Percentiles rank a stretch among this genome's conserved stretches.
phyloP scores from a whole-genome alignment of 2,888 invertebrate genomes.

The Leptopterna dolabrata region DNA sequence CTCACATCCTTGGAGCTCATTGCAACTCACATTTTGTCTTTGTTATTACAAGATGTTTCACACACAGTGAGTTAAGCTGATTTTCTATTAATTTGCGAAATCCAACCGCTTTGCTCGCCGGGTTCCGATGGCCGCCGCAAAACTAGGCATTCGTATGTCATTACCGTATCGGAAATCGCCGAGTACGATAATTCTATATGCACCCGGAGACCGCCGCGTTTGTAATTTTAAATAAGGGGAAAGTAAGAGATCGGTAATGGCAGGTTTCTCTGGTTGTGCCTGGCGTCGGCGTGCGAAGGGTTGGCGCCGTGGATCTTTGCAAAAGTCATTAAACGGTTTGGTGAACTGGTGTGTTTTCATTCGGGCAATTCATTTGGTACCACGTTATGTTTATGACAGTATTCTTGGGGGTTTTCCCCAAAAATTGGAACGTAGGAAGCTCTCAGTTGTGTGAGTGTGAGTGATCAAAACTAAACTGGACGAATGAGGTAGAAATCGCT shows the following conservation, averaged over 20 bases:
- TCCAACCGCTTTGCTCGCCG: neutral
- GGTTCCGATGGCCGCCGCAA: neutral
- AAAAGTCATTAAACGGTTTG: neutral
- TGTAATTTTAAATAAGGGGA: conserved; percentile 42
- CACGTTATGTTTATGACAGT: too few species aligned
- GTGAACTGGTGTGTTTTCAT: too few species aligned
- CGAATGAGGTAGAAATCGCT: too few species aligned
- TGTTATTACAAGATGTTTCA: neutral
- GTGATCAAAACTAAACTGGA: too few species aligned
- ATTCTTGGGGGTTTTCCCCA: too few species aligned
- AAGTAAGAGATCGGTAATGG: conserved; percentile 26
- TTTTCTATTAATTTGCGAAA: neutral
- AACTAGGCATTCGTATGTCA: neutral
- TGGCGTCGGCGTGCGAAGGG: neutral
- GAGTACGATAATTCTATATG: neutral
- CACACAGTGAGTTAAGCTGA: neutral
- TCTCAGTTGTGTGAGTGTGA: too few species aligned
- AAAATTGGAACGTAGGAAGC: too few species aligned
- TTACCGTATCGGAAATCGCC: neutral
- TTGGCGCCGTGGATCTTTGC: neutral
- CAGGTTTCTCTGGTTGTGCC: neutral
- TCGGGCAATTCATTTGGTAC: too few species aligned
- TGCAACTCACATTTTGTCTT: too few species aligned
- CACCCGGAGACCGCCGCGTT: neutral
- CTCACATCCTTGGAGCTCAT: too few species aligned